These are phyloP conservation scores for crab-eating macaque (Macaca fascicularis) DNA, from an alignment of 2,113 vertebrate genomes.

Conservation along the genomic window T2T-MFA8v1.1 NC_088392.1:47216001-47216500, in stretches of 20 bases:
- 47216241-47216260: background rate
- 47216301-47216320: background rate
- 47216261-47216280: background rate
- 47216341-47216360: background rate
- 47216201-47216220: background rate
- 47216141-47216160: background rate
- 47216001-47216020: background rate
- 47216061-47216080: background rate
- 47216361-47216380: background rate
- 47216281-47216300: background rate
- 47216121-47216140: background rate
- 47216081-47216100: background rate
- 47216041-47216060: background rate
- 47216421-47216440: background rate
- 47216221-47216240: background rate
- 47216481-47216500: background rate
- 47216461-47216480: constrained; percentile 18
- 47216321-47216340: background rate
- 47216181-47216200: background rate
- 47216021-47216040: background rate
- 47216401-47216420: background rate
- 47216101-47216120: background rate
- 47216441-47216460: background rate
- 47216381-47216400: background rate
- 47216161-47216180: background rate